Percentiles rank a stretch among this genome's conserved stretches.
Conservation (phyloP, 2,888 invertebrate genomes). For the Nezara viridula region DNA sequence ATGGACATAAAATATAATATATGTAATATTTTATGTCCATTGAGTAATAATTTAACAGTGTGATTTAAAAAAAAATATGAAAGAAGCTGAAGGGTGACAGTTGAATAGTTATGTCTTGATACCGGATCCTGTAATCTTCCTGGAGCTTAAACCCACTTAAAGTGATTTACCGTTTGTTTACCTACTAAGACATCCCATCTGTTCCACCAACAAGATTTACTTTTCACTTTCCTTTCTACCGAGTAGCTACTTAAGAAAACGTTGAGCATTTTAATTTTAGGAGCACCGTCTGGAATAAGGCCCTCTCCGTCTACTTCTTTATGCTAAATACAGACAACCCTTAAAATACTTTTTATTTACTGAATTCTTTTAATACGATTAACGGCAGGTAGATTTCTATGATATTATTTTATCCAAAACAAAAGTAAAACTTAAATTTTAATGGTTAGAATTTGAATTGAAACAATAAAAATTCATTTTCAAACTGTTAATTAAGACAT, state of each 20-base stretch:
- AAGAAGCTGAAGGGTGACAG: neutral
- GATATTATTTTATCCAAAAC: too few relatives aligned
- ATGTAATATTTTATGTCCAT: too few relatives aligned
- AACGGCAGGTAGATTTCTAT: too few relatives aligned
- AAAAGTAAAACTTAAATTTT: too few relatives aligned
- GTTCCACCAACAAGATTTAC: slow-evolving; percentile 51
- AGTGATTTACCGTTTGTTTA: slow-evolving; percentile 54
- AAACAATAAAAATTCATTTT: too few relatives aligned
- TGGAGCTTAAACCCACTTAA: slow-evolving; percentile 45
- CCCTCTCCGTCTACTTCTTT: neutral
- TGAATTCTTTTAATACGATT: too few relatives aligned
- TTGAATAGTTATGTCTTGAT: slow-evolving; percentile 25
- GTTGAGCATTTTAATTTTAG: slow-evolving; percentile 42
- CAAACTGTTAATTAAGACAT: too few relatives aligned
- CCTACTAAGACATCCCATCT: slow-evolving; percentile 47
- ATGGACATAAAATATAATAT: too few relatives aligned
- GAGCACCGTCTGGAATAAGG: slow-evolving; percentile 6
- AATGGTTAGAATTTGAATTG: too few relatives aligned
- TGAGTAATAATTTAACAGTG: too few relatives aligned
- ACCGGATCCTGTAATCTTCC: slow-evolving; percentile 43
- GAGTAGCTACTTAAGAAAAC: slow-evolving; percentile 28
- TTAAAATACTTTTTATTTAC: neutral
- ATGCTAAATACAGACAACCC: neutral
- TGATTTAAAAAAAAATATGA: neutral
- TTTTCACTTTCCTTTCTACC: slow-evolving; percentile 41